Conservation (phyloP, 2,888 invertebrate genomes). For the Bibio marci region DNA sequence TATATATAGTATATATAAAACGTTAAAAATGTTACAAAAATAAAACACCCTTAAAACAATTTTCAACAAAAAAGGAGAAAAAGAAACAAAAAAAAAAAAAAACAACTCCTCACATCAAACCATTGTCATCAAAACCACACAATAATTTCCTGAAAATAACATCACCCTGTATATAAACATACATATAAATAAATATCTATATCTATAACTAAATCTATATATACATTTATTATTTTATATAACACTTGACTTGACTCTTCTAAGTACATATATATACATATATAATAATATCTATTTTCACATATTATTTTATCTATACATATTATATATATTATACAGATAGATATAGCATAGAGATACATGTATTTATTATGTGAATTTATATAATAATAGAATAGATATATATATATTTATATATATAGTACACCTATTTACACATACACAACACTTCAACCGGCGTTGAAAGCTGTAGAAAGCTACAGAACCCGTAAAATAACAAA, state of each 20-base stretch:
- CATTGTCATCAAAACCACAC: conserved; percentile 4
- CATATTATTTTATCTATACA: neutral
- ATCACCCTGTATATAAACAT: conserved; percentile 1
- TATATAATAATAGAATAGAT: too few relatives aligned
- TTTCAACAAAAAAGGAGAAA: neutral
- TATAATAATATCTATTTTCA: too few relatives aligned
- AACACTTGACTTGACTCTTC: conserved; percentile 1
- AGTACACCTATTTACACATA: conserved; percentile 2
- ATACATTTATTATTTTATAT: neutral
- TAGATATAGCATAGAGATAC: neutral
- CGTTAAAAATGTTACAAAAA: too few relatives aligned
- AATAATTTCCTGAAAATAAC: conserved; percentile 2
- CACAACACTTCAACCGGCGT: conserved; percentile 4
- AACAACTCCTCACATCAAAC: conserved; percentile 2
- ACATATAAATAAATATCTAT: too few relatives aligned
- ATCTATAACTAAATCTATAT: too few relatives aligned
- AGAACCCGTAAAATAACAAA: conserved; percentile 4
- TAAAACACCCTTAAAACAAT: neutral
- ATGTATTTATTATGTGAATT: neutral
- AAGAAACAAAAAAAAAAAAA: too few relatives aligned
- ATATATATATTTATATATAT: too few relatives aligned
- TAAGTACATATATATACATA: neutral
- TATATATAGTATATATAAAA: too few relatives aligned
- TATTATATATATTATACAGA: neutral
- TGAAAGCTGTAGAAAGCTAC: conserved; percentile 6